These are phyloP conservation scores for Eumaeus atala DNA, from an alignment of 1,140 invertebrate genomes.

Conservation along the genomic window DNA sequence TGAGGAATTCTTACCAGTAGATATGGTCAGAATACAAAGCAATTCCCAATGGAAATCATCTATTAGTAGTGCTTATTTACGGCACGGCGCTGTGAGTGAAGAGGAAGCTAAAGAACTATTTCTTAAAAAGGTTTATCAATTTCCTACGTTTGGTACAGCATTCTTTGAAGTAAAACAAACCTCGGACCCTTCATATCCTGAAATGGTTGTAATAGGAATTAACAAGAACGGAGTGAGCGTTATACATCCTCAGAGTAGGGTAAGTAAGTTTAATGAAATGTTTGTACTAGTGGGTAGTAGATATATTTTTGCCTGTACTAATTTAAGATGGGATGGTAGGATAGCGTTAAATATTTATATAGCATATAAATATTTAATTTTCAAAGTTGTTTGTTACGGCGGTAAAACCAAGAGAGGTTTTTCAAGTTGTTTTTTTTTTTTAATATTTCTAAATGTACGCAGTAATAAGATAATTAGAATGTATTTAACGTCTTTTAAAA, in stretches of 20 bases:
- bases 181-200: slow-evolving; percentile 88
- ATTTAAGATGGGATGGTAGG: too few relatives aligned
- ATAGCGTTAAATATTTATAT: too few relatives aligned
- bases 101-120: slow-evolving; percentile 90
- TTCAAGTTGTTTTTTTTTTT: too few relatives aligned
- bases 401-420: too few relatives aligned
- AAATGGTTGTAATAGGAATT: slow-evolving; percentile 91
- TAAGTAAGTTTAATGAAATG: slow-evolving; percentile 45
- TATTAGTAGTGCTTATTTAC: slow-evolving; percentile 80
- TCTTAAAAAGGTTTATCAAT: slow-evolving; percentile 85
- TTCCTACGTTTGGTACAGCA: slow-evolving; percentile 94
- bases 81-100: slow-evolving; percentile 73
- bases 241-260: slow-evolving; percentile 90
- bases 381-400: too few relatives aligned
- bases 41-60: slow-evolving; percentile 89
- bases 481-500: too few relatives aligned
- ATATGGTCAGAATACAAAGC: slow-evolving; percentile 83
- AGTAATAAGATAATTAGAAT: too few relatives aligned
- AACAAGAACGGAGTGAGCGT: slow-evolving; percentile 93
- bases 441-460: too few relatives aligned
- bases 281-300: background rate
- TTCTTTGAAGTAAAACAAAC: slow-evolving; percentile 96
- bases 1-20: slow-evolving; percentile 85
- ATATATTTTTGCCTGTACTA: too few relatives aligned
- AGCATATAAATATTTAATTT: too few relatives aligned